A percentile compares a stretch with the other conserved stretches of the same genome.
Conservation (phyloP, 2,888 invertebrate genomes). For the Norana najaformis region DNA sequence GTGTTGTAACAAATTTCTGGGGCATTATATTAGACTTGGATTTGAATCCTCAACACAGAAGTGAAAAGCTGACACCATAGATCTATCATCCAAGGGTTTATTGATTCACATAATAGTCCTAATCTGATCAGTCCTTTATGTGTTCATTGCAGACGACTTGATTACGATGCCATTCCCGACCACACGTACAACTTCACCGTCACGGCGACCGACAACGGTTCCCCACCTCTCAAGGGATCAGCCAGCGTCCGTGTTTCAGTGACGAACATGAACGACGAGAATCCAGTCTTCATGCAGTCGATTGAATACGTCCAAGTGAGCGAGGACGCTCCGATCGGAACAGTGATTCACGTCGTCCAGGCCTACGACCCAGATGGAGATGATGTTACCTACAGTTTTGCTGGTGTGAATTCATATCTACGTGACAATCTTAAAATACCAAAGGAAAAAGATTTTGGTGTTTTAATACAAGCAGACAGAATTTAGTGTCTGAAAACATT, state of each 20-base stretch:
- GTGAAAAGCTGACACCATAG: too few relatives aligned
- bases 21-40: background rate
- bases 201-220: constrained; percentile 91
- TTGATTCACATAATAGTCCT: background rate
- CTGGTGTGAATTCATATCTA: constrained; percentile 63
- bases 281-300: constrained; percentile 68
- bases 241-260: constrained; percentile 93
- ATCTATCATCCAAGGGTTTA: too few relatives aligned
- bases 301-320: constrained; percentile 47
- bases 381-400: constrained; percentile 84
- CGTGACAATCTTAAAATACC: too few relatives aligned
- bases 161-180: constrained; percentile 55
- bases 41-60: background rate
- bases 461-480: too few relatives aligned
- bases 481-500: too few relatives aligned
- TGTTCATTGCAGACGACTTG: constrained; percentile 50
- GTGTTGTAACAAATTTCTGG: too few relatives aligned
- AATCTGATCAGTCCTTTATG: background rate
- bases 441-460: too few relatives aligned
- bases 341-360: constrained; percentile 91
- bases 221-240: constrained; percentile 86
- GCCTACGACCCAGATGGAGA: constrained; percentile 97
- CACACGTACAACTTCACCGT: constrained; percentile 78
- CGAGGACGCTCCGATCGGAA: constrained; percentile 64
- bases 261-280: constrained; percentile 95